phyloP scores from a whole-genome alignment of 2,888 invertebrate genomes.

The Eupithecia vulgata region DNA sequence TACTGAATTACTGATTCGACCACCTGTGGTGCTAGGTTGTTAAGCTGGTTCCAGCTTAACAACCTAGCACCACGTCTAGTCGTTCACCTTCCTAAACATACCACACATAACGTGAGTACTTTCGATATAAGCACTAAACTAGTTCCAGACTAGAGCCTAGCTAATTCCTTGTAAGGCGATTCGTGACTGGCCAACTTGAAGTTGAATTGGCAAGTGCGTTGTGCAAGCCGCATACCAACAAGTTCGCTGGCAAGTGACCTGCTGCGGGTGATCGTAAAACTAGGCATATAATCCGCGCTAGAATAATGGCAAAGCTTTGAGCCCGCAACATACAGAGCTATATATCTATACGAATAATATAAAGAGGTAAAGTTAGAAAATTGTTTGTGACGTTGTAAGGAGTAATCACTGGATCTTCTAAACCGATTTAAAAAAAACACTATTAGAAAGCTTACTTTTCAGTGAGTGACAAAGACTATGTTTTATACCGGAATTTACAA shows the following conservation, averaged over 20 bases:
- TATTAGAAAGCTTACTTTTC: too few relatives aligned
- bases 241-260: slow-evolving; percentile 19
- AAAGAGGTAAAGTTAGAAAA: too few relatives aligned
- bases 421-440: too few relatives aligned
- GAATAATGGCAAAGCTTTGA: neutral
- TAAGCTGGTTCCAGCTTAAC: too few relatives aligned
- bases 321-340: too few relatives aligned
- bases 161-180: slow-evolving; percentile 25
- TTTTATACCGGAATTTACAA: too few relatives aligned
- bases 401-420: too few relatives aligned
- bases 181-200: slow-evolving; percentile 31
- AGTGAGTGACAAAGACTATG: too few relatives aligned
- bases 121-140: slow-evolving; percentile 25
- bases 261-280: slow-evolving; percentile 7
- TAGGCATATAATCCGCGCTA: neutral
- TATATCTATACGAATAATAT: too few relatives aligned
- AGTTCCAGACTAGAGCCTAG: slow-evolving; percentile 22
- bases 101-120: slow-evolving; percentile 11
- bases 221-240: slow-evolving; percentile 34
- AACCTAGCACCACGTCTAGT: slow-evolving; percentile 7
- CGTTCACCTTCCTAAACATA: slow-evolving; percentile 23
- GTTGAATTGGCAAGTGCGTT: slow-evolving; percentile 29
- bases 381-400: too few relatives aligned
- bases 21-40: slow-evolving; percentile 13
- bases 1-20: neutral